These are phyloP conservation scores for Phytoseiulus persimilis DNA, from an alignment of 2,888 invertebrate genomes.

Conservation along the genomic window DNA sequence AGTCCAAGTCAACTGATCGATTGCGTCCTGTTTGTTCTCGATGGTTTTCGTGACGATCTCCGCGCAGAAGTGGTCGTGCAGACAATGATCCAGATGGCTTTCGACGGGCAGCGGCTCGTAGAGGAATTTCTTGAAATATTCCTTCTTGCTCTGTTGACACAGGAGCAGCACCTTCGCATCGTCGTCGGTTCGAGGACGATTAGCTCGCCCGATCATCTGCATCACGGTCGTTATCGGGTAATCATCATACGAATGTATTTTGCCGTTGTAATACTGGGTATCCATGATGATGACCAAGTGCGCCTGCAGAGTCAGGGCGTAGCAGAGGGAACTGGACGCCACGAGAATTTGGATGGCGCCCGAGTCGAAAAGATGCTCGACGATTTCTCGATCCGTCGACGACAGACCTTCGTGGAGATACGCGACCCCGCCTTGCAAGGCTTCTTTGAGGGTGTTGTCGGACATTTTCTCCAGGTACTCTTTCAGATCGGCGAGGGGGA, in stretches of 20 bases:
- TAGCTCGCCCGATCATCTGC: slow-evolving; percentile 95
- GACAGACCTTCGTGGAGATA: slow-evolving; percentile 92
- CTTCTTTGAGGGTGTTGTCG: slow-evolving; percentile 85
- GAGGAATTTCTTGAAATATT: slow-evolving; percentile 94
- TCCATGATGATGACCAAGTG: slow-evolving; percentile 96
- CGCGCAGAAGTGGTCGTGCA: slow-evolving; percentile 99
- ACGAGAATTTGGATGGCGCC: slow-evolving; percentile 89
- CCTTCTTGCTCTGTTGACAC: slow-evolving; percentile 94
- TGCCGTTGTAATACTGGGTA: slow-evolving; percentile 81
- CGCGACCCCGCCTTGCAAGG: slow-evolving; percentile 85
- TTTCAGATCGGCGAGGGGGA: slow-evolving; percentile 72
- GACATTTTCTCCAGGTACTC: slow-evolving; percentile 77
- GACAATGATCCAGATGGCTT: slow-evolving; percentile 91
- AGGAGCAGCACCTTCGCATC: slow-evolving; percentile 88
- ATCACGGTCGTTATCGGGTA: slow-evolving; percentile 93
- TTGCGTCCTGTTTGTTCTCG: slow-evolving; percentile 99
- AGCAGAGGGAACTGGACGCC: slow-evolving; percentile 80
- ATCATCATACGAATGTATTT: slow-evolving; percentile 74
- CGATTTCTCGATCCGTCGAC: slow-evolving; percentile 71
- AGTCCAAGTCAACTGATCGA: slow-evolving; percentile 99
- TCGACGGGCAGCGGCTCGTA: slow-evolving; percentile 94
- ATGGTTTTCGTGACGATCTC: slow-evolving; percentile 99
- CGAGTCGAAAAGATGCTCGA: slow-evolving; percentile 83
- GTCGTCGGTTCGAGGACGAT: slow-evolving; percentile 80
- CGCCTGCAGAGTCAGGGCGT: slow-evolving; percentile 78